Evolutionary conservation across 1,140 invertebrate species (phyloP).

Genomic region (Charaxes varanes): DNA sequence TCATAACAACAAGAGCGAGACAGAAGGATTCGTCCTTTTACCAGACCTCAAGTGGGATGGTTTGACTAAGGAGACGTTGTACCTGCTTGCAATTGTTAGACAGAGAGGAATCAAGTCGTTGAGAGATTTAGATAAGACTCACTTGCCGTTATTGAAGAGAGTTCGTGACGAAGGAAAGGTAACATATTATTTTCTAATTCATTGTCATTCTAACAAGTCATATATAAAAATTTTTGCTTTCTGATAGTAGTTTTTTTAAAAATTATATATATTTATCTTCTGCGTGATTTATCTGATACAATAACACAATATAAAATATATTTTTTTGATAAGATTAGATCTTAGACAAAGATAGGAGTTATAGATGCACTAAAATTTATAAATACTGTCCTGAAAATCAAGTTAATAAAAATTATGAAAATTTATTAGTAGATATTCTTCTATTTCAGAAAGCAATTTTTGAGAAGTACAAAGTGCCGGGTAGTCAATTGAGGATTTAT

Average conservation of each 20-base stretch:
- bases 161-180: constrained; percentile 83
- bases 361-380: too few relatives aligned
- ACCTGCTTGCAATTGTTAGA: constrained; percentile 88
- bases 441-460: constrained; percentile 81
- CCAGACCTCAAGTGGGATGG: constrained; percentile 97
- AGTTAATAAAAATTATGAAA: too few relatives aligned
- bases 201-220: too few relatives aligned
- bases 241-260: not conserved
- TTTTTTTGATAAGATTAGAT: too few relatives aligned
- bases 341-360: too few relatives aligned
- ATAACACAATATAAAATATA: too few relatives aligned
- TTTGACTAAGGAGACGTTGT: constrained; percentile 82
- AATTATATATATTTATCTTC: not conserved
- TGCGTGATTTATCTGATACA: not conserved
- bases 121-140: constrained; percentile 84
- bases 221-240: not conserved
- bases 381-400: too few relatives aligned
- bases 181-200: constrained; percentile 37
- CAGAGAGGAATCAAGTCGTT: constrained; percentile 86
- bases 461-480: constrained; percentile 85
- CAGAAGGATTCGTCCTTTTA: constrained; percentile 89
- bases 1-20: constrained; percentile 84
- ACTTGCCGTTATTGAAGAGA: constrained; percentile 90
- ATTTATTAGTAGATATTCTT: too few relatives aligned
- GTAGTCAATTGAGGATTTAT: constrained; percentile 86